A percentile compares a stretch with the other conserved stretches of the same genome.
These are phyloP conservation scores for Auanema freiburgensis DNA, from an alignment of 2,888 invertebrate species.

Conservation along the genomic window DNA sequence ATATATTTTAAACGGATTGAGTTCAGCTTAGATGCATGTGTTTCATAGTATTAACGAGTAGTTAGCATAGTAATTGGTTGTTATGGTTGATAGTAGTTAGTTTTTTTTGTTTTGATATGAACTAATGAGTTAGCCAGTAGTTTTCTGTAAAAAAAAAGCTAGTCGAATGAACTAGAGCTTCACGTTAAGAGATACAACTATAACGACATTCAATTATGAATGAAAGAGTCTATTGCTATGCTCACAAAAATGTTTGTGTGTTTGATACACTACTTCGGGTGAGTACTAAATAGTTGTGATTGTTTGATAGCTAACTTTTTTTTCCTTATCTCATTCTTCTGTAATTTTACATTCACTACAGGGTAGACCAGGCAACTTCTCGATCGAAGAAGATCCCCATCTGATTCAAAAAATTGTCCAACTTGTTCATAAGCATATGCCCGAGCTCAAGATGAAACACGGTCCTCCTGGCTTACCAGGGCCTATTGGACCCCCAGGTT, in stretches of 20 bases:
- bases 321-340: no score
- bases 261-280: no score
- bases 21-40: no score
- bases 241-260: no score
- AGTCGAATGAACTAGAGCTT: slow-evolving; percentile 1
- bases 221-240: slow-evolving; percentile 4
- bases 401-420: slow-evolving; percentile 39
- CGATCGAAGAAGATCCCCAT: slow-evolving; percentile 22
- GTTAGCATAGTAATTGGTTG: no score
- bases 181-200: slow-evolving; percentile 19
- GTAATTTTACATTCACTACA: no score
- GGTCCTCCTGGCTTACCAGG: slow-evolving; percentile 44
- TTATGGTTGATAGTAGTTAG: no score
- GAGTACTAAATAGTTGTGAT: background rate
- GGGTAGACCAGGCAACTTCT: slow-evolving; percentile 26
- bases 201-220: slow-evolving; percentile 2
- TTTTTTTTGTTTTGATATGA: no score
- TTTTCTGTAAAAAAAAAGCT: no score
- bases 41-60: no score
- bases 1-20: no score
- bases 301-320: slow-evolving; percentile 7
- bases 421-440: slow-evolving; percentile 40
- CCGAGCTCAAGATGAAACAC: slow-evolving; percentile 31
- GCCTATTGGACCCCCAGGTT: slow-evolving; percentile 41
- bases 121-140: no score